Base-by-base conservation (phyloP, 2,888 invertebrate genomes). In the Coelopa pilipes region DNA sequence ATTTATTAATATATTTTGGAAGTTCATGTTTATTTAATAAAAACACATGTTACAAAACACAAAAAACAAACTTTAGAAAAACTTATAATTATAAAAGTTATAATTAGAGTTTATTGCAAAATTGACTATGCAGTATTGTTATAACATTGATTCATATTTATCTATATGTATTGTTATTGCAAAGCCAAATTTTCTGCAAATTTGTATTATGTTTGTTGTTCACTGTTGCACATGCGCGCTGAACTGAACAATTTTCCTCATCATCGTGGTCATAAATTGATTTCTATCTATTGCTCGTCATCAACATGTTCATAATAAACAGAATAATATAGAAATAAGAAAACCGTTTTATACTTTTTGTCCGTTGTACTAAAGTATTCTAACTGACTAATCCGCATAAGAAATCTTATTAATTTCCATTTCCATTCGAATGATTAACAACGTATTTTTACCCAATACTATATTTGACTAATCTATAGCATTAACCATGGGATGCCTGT, bases 191-290 rank as follows among this genome's bases (percentile, higher is more conserved):
- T 34, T 2, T 70, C 69, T 73, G 65, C 17, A 65, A 66, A 50
- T 59, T 17, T 60, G 24, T 63, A 73, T 34, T 46, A 10, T 53
- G 67, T 10, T 68, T 47, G 53, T 66, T 74, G 55, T 75, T 47
- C 50, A 59, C 47, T 57, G n/a, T 50, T 73, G 65, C 45, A 67
- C 63, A 55, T 59, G 45, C 60, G 17, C 49, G 49, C 62, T 47
- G n/a, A 19, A 34, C 24, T 17, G 49, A 19, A 47, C 50, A 11
- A 53, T 67, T 67, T 67, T 15, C 13, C 4, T 68, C 60, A 60
- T 60, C 5, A 53, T 65, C 49, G 49, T 19, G 15, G 34, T 34
- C 34, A 57, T 34, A 62, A 5, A 34, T 34, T 34, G 34, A 34
- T 62, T 62, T 59, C 13, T 12, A 7, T 59, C 17, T 24, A 15